A percentile compares a stretch with the other conserved stretches of the same genome.
phyloP scores from a whole-genome alignment of 2,888 invertebrate species.

The Limnephilus lunatus region DNA sequence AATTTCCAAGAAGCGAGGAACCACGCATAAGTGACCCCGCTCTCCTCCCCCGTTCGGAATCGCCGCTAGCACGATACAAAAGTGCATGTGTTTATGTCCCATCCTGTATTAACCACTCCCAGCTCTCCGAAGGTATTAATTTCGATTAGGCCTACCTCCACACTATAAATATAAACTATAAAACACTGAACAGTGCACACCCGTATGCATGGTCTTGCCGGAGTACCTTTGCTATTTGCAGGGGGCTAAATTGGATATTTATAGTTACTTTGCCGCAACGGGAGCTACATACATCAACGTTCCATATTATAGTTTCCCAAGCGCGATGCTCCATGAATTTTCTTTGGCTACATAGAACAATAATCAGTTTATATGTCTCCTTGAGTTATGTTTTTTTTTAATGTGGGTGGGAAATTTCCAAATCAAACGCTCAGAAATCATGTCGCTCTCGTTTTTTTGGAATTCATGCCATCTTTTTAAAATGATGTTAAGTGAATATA shows the following conservation, averaged over 20 bases:
- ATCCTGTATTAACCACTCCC: background rate
- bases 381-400: too few species aligned
- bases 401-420: too few species aligned
- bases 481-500: too few species aligned
- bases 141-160: background rate
- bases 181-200: background rate
- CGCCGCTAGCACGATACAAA: too few species aligned
- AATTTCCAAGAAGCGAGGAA: too few species aligned
- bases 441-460: too few species aligned
- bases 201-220: background rate
- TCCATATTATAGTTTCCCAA: background rate
- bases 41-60: too few species aligned
- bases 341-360: too few species aligned
- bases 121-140: background rate
- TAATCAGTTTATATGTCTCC: too few species aligned
- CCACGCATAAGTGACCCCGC: too few species aligned
- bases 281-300: background rate
- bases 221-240: background rate
- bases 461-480: background rate
- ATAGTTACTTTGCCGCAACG: background rate
- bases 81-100: too few species aligned
- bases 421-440: too few species aligned
- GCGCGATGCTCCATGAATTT: background rate
- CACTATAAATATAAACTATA: background rate
- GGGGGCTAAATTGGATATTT: constrained; percentile 19